Evolutionary conservation across 2,797 vertebrate species (phyloP).

Genomic region (Muraenolepis orangiensis): DNA sequence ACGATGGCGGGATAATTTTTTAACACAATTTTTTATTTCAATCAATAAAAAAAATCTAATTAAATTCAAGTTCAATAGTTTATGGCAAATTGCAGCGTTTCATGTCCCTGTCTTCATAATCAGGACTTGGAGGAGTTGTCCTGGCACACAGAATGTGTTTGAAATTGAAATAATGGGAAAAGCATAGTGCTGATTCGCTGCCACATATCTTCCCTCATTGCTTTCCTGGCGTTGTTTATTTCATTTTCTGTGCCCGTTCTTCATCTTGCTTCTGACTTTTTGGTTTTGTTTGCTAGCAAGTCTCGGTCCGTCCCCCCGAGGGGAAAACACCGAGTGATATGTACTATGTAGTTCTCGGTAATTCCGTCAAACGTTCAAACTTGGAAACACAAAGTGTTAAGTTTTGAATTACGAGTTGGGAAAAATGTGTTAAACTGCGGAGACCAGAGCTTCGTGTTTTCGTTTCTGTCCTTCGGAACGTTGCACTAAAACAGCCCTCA

Average conservation of each 20-base stretch:
- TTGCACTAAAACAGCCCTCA: neutral
- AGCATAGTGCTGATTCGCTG: neutral
- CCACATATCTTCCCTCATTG: neutral
- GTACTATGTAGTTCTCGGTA: neutral
- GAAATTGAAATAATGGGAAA: neutral
- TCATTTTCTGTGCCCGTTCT: neutral
- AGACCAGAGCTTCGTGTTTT: neutral
- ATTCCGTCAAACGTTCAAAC: no score
- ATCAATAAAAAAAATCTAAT: no score
- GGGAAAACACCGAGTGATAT: neutral
- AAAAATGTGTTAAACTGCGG: no score
- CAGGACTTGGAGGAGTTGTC: neutral
- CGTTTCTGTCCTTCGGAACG: neutral
- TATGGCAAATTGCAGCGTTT: neutral
- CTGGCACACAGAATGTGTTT: neutral
- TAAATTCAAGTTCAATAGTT: neutral
- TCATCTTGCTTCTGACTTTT: neutral
- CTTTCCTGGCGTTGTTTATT: neutral
- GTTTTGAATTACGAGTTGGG: no score
- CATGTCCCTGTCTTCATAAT: neutral
- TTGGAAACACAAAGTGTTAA: no score
- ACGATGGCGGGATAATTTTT: neutral
- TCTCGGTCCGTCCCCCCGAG: neutral
- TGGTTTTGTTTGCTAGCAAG: neutral
- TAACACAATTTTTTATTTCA: neutral